Evolutionary conservation across 2,113 vertebrate genomes (phyloP), one percentile per base, ranked within the genome.

Genomic region (Nesogale talazaci): DNA sequence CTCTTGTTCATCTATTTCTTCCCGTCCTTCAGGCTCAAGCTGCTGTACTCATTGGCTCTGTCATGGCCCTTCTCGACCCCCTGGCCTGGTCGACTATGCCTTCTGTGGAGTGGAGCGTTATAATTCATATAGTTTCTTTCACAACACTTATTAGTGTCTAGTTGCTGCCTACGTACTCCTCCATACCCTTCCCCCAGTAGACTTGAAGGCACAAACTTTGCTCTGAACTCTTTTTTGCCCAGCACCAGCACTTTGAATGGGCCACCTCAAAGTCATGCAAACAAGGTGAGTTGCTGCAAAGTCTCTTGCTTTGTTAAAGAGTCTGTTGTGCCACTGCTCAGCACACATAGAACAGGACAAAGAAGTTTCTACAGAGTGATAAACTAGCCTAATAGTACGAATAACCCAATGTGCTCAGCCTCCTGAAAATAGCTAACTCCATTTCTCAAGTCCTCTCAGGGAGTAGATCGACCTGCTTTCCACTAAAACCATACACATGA

Each of bases 401-500:
- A 25, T 67, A 36, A 23, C 65, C 91, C 74, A 70, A 31, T 91
- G 86, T 87, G 94, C 89, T 95, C 86, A 8, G 34, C 69, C 75
- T 92, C 79, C 87, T 94, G 70, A 93, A 91, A 94, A 90, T 90
- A 90, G 93, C 76, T 92, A 92, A 74, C 74, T 82, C 36, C 70
- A 86, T 92, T 91, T 85, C 91, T 77, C 59, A 82, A 77, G 63
- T 92, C 91, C 96, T 95, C 93, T 92, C 91, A 36, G 74, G 63
- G 86, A 92, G 56, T 0, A 88, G 77, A 95, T 91, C 84, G 91
- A 96, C 95, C 91, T 42, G 83, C 94, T 92, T 93, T 94, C 65
- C 65, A 59, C 88, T 72, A 94, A 92, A 94, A 94, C 91, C 90
- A 90, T 1, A 95, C 94, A 96, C 12, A n/a, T 1, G 52, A 86